phyloP scores from a whole-genome alignment of 1,140 invertebrate genomes.

The Brachionus angularis region DNA sequence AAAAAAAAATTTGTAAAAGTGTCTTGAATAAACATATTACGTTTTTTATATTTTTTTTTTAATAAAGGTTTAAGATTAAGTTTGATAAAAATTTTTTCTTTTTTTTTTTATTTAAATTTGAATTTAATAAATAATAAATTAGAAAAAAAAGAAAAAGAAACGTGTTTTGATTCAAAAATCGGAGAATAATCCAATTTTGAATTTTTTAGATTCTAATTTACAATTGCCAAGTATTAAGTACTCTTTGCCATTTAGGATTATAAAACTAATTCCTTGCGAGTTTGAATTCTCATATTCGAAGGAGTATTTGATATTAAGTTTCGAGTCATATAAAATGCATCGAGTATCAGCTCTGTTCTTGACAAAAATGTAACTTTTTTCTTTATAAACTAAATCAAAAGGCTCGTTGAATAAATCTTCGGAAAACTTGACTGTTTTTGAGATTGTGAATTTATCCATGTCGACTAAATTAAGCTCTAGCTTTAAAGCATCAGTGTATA shows the following conservation, averaged over 20 bases:
- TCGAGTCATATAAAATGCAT: background rate
- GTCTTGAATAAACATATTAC: no score
- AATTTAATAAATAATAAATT: background rate
- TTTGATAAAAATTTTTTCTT: background rate
- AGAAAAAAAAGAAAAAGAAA: no score
- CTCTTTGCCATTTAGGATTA: background rate
- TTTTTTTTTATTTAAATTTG: background rate
- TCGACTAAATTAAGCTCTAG: conserved; percentile 8
- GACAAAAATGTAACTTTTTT: conserved; percentile 5
- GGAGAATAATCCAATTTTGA: conserved; percentile 20
- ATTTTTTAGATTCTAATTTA: background rate
- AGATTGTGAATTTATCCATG: background rate
- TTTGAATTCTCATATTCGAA: conserved; percentile 38
- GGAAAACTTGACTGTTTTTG: background rate
- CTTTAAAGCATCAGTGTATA: background rate
- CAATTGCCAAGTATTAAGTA: conserved; percentile 29
- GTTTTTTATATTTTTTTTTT: no score
- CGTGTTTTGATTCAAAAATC: conserved; percentile 11
- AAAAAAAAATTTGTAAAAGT: no score
- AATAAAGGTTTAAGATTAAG: no score
- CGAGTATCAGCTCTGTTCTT: conserved; percentile 14
- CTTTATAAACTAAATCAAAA: background rate
- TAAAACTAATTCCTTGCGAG: background rate
- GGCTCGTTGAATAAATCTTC: conserved; percentile 16
- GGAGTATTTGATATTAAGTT: conserved; percentile 31